phyloP scores from a whole-genome alignment of 2,113 vertebrate species.

The Sinocyclocheilus grahami region DNA sequence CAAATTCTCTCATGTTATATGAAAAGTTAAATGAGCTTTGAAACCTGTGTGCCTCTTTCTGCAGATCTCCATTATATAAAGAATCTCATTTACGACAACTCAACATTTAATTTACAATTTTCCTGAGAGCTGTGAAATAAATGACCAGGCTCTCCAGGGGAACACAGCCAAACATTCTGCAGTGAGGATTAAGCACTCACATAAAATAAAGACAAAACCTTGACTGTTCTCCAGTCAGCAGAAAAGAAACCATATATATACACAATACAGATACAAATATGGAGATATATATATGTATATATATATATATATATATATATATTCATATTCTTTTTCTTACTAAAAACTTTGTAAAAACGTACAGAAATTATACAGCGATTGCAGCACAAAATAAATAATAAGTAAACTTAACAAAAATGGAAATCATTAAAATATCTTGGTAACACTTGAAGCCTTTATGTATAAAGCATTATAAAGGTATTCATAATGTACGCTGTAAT shows the following conservation, averaged over 20 bases:
- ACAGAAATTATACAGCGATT: too few species aligned
- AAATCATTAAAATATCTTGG: too few species aligned
- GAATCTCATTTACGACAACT: constrained; percentile 30
- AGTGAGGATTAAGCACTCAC: neutral
- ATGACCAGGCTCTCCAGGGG: neutral
- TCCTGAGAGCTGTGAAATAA: constrained; percentile 26
- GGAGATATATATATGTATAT: too few species aligned
- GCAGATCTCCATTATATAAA: constrained; percentile 18
- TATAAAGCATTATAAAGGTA: too few species aligned
- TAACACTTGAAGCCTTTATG: too few species aligned
- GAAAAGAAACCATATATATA: neutral
- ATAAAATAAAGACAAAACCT: neutral
- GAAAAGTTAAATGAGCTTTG: constrained; percentile 24
- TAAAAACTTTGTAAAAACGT: too few species aligned
- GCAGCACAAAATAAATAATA: too few species aligned
- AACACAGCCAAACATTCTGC: neutral
- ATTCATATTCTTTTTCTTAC: too few species aligned
- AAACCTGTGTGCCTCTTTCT: constrained; percentile 12
- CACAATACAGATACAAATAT: too few species aligned
- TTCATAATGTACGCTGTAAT: too few species aligned
- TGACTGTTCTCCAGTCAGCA: neutral
- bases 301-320: too few species aligned
- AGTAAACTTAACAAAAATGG: too few species aligned
- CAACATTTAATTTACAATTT: constrained; percentile 38
- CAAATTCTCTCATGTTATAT: constrained; percentile 2